These are phyloP conservation scores for Campaea margaritaria DNA, from an alignment of 2,888 invertebrate genomes.

Conservation along the genomic window DNA sequence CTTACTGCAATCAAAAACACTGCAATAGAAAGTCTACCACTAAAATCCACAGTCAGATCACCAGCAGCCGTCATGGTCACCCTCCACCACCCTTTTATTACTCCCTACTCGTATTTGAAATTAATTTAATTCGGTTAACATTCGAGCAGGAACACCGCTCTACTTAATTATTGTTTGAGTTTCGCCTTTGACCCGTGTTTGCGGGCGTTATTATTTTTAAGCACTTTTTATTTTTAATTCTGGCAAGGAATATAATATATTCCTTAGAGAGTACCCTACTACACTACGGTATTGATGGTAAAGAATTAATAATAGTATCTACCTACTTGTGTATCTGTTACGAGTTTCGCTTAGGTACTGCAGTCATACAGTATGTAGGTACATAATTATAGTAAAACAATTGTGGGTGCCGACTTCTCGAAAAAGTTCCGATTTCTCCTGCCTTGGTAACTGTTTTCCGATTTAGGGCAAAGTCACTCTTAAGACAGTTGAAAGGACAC, in stretches of 20 bases:
- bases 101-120: conserved; percentile 67
- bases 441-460: too few relatives aligned
- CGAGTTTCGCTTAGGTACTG: too few relatives aligned
- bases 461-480: too few relatives aligned
- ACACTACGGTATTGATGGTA: background rate
- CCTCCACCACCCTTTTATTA: conserved; percentile 71
- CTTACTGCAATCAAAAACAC: background rate
- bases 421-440: too few relatives aligned
- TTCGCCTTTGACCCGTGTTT: conserved; percentile 54
- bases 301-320: too few relatives aligned
- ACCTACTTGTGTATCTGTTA: too few relatives aligned
- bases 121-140: conserved; percentile 76
- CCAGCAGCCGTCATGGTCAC: conserved; percentile 47
- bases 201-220: conserved; percentile 33
- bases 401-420: too few relatives aligned
- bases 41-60: background rate
- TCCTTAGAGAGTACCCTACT: too few relatives aligned
- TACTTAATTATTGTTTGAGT: conserved; percentile 71
- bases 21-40: background rate
- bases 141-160: conserved; percentile 51
- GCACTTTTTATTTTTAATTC: conserved; percentile 21
- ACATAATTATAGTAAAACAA: too few relatives aligned
- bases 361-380: too few relatives aligned
- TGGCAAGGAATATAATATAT: background rate
- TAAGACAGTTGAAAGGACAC: too few relatives aligned